Conservation (phyloP, 1,140 invertebrate species). For the Colletes gigas region DNA sequence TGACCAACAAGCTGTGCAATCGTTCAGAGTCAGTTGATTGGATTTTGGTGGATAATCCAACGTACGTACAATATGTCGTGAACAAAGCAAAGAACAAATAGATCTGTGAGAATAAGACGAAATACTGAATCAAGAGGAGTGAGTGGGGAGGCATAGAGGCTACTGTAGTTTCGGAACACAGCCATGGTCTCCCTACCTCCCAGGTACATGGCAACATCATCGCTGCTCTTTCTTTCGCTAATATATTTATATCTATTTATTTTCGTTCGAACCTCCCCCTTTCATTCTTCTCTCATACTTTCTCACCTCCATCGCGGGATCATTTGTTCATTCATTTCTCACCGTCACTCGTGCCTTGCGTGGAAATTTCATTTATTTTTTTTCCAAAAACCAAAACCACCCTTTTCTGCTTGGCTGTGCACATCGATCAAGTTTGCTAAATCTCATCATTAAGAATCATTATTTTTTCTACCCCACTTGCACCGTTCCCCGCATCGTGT, state of each 20-base stretch:
- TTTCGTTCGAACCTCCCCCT: neutral
- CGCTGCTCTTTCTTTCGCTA: slow-evolving; percentile 73
- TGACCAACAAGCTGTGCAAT: slow-evolving; percentile 73
- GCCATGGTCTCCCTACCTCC: slow-evolving; percentile 85
- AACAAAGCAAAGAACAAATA: slow-evolving; percentile 66
- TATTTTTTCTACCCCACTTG: slow-evolving; percentile 33
- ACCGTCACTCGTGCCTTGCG: slow-evolving; percentile 57
- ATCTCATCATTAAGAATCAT: slow-evolving; percentile 39
- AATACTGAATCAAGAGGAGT: slow-evolving; percentile 74
- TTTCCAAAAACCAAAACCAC: slow-evolving; percentile 55
- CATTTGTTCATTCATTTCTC: slow-evolving; percentile 71
- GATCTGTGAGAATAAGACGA: slow-evolving; percentile 68
- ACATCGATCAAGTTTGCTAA: slow-evolving; percentile 74
- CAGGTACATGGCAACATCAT: slow-evolving; percentile 82
- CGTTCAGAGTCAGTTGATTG: slow-evolving; percentile 76
- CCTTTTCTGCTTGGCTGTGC: slow-evolving; percentile 73
- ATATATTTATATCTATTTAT: slow-evolving; percentile 54
- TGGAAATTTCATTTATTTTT: slow-evolving; percentile 37
- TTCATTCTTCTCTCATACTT: slow-evolving; percentile 1
- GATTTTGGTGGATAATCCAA: slow-evolving; percentile 77
- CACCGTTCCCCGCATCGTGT: slow-evolving; percentile 60
- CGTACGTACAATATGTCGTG: slow-evolving; percentile 76
- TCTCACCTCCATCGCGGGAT: slow-evolving; percentile 37
- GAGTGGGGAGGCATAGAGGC: slow-evolving; percentile 81
- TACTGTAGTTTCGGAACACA: slow-evolving; percentile 85